Evolutionary conservation across 2,797 vertebrate genomes (phyloP), one percentile per base, ranked within the genome.

Genomic region (Thunnus albacares): DNA sequence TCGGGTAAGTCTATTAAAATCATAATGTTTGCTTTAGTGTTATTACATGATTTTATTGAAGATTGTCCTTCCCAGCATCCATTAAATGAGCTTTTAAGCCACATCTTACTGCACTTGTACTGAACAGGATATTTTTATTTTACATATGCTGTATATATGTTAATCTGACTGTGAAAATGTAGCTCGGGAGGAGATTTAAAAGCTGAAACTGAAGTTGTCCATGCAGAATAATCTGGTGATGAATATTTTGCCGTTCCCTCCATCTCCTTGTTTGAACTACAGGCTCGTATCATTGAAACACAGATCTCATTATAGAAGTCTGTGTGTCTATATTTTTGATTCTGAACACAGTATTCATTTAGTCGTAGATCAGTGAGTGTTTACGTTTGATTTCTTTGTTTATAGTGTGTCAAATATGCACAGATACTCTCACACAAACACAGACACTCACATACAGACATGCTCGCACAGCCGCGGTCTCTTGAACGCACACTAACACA

Each of bases 1-100:
- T 99, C 3, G 98, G 98, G 98, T 99, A 96, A 97, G 90, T 85
- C 59, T 70, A 15, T 28, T 24, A 26, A 56, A 64, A 5, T 38
- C 26, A 35, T 24, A 22, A 6, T 63, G 7, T 72, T 60, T 43
- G 43, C 0, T n/a, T 14, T 71, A 1, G 24, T 61, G 20, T 49
- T 62, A 18, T 35, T 5, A 17, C 17, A 12, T 28, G 6, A 15
- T 58, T 51, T 41, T 64, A 30, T 63, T 43, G 3, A 60, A 52
- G 9, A 28, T 74, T 5, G n/a, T 30, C 22, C 43, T 20, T 56
- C 5, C 13, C 2, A 59, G 0, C 22, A 30, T 30, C 30, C 6
- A 49, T 9, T 15, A 0, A 47, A 5, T 2, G 28, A 68, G 7
- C 17, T 49, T 24, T 22, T 58, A 45, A 73, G 17, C 47, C 17